Evolutionary conservation across 1,140 invertebrate species (phyloP).

Genomic region (Periplaneta americana): DNA sequence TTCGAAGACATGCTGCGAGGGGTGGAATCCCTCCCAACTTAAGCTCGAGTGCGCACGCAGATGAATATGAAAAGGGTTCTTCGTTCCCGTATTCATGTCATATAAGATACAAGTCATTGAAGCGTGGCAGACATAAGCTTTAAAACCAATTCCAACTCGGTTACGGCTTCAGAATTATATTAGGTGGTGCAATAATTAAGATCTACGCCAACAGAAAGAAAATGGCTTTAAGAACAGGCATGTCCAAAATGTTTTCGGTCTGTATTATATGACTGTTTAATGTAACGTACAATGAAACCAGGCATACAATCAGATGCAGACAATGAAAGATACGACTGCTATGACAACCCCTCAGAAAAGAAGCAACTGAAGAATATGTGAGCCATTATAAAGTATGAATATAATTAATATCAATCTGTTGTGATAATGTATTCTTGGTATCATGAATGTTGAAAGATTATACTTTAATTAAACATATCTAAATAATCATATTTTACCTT

Average conservation of each 20-base stretch:
- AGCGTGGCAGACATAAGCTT: not conserved
- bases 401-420: no score
- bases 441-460: no score
- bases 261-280: not conserved
- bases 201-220: not conserved
- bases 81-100: not conserved
- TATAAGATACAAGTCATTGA: not conserved
- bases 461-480: no score
- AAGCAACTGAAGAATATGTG: no score
- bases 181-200: not conserved
- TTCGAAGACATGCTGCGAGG: not conserved
- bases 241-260: not conserved
- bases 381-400: no score
- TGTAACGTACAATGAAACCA: no score
- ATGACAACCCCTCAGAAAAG: no score
- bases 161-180: not conserved
- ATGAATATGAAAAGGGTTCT: not conserved
- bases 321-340: no score
- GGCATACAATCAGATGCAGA: no score
- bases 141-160: not conserved
- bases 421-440: no score
- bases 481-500: no score
- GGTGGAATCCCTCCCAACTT: no score
- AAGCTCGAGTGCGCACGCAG: not conserved
- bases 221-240: not conserved